These are phyloP conservation scores for Amblyraja radiata DNA, from an alignment of 2,797 vertebrate genomes.

Conservation along the genomic window DNA sequence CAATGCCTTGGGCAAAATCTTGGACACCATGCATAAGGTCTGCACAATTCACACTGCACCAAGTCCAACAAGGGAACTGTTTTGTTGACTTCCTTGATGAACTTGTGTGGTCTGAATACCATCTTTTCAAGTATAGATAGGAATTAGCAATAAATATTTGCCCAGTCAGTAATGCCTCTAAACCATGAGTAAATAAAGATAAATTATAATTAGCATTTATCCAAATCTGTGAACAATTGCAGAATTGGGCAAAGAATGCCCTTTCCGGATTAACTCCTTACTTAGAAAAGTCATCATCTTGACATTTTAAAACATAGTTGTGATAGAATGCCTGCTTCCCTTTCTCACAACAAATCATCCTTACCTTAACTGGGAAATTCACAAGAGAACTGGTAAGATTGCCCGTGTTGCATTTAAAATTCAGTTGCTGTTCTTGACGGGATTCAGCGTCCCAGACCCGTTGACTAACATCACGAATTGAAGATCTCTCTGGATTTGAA, in stretches of 20 bases:
- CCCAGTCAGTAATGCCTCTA: too few relatives aligned
- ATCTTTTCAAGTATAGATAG: too few relatives aligned
- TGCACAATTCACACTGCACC: too few relatives aligned
- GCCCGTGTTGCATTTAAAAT: slow-evolving; percentile 77
- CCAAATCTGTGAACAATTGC: neutral
- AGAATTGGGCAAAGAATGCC: neutral
- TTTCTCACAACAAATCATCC: slow-evolving; percentile 39
- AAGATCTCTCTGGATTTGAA: slow-evolving; percentile 45
- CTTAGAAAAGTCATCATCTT: neutral
- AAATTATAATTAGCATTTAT: neutral
- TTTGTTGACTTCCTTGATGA: too few relatives aligned
- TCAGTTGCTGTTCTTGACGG: slow-evolving; percentile 59
- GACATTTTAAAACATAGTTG: neutral
- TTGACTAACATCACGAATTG: slow-evolving; percentile 47
- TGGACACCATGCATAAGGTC: too few relatives aligned
- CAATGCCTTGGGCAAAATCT: too few relatives aligned
- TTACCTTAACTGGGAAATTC: slow-evolving; percentile 71
- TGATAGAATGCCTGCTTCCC: neutral
- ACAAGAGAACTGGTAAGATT: slow-evolving; percentile 63
- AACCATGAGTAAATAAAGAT: too few relatives aligned
- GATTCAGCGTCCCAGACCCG: slow-evolving; percentile 48
- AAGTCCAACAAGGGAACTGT: too few relatives aligned
- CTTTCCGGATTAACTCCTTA: neutral
- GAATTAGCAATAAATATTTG: too few relatives aligned
- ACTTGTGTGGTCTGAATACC: too few relatives aligned